These are phyloP conservation scores for Bicyclus anynana DNA, from an alignment of 1,140 invertebrate species.

Conservation along the genomic window DNA sequence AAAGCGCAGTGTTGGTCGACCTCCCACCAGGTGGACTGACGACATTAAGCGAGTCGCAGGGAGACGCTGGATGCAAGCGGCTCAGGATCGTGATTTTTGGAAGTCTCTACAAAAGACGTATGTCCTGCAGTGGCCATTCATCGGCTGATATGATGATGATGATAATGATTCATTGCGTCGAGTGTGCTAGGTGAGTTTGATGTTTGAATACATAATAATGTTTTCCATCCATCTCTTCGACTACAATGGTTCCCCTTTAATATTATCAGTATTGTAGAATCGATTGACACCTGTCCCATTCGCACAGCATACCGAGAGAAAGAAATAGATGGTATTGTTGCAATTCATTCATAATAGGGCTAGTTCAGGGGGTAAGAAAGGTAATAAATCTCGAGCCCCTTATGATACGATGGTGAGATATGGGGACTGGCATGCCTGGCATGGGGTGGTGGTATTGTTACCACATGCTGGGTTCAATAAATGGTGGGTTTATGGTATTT, in stretches of 20 bases:
- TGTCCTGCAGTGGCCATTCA: slow-evolving; percentile 4
- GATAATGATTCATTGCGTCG: no score
- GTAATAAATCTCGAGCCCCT: slow-evolving; percentile 50
- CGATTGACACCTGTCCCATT: slow-evolving; percentile 17
- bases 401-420: slow-evolving; percentile 21
- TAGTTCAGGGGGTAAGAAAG: slow-evolving; percentile 22
- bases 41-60: no score
- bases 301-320: background rate
- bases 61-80: no score
- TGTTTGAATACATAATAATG: background rate
- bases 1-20: no score
- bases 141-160: background rate
- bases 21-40: no score
- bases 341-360: slow-evolving; percentile 21
- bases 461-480: slow-evolving; percentile 1
- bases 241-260: background rate
- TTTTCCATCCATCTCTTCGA: background rate
- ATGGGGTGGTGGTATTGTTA: background rate
- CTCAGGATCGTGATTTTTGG: no score
- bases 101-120: no score
- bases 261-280: slow-evolving; percentile 6
- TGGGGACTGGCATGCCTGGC: slow-evolving; percentile 14
- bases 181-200: no score
- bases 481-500: background rate
- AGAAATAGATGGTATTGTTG: slow-evolving; percentile 15